Evolutionary conservation across 2,797 vertebrate species (phyloP).

Genomic region (Acanthopagrus latus): DNA sequence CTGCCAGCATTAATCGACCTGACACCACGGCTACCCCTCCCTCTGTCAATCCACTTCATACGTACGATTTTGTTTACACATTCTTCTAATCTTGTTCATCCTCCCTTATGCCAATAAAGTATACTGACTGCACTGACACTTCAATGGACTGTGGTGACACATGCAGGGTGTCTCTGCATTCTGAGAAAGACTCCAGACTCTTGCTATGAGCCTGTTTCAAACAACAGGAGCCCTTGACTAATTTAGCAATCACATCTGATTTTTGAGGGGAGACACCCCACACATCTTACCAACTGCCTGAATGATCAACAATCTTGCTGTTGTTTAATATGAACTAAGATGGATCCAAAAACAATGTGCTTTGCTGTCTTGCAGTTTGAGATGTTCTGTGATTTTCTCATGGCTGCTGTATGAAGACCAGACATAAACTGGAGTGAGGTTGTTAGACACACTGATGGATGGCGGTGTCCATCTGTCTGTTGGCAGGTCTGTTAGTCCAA

Average conservation of each 20-base stretch:
- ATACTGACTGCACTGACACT: not conserved
- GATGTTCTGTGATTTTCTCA: not conserved
- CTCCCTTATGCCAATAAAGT: not conserved
- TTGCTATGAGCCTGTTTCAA: not conserved
- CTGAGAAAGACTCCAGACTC: constrained; percentile 12
- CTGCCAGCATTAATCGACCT: constrained; percentile 17
- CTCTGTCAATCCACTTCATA: not conserved
- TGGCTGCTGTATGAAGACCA: not conserved
- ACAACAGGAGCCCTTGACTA: no score
- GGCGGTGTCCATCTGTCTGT: no score
- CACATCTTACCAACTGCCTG: not conserved
- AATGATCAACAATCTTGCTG: not conserved
- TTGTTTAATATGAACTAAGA: not conserved
- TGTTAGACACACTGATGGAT: not conserved
- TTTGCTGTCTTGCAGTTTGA: not conserved
- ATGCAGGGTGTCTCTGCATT: not conserved
- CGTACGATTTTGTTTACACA: not conserved
- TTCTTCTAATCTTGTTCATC: not conserved
- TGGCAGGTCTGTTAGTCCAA: no score
- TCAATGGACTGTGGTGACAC: not conserved
- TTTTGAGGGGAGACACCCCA: no score
- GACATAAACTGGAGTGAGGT: not conserved
- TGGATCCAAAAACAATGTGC: not conserved
- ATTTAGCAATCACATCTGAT: no score
- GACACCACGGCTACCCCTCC: not conserved